These are phyloP conservation scores for Tineola bisselliella DNA, from an alignment of 2,888 invertebrate genomes.

Conservation along the genomic window DNA sequence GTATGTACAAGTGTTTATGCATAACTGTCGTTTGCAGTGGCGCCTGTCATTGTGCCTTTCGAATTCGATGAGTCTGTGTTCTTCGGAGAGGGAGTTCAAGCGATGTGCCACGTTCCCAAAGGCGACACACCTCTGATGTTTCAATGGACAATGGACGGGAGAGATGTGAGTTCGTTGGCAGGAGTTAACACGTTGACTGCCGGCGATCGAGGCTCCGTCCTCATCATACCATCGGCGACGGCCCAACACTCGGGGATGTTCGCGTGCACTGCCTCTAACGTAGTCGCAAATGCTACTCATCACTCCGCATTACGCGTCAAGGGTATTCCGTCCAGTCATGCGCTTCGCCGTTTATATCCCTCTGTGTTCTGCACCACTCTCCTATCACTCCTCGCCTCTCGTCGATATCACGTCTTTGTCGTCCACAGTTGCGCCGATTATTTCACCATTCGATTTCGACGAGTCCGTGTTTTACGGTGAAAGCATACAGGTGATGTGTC, in stretches of 20 bases:
- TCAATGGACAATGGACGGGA: slow-evolving; percentile 77
- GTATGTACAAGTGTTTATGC: slow-evolving; percentile 13
- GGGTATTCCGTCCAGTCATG: slow-evolving; percentile 49
- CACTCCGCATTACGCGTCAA: slow-evolving; percentile 72
- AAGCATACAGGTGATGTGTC: slow-evolving; percentile 68
- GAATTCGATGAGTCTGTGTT: slow-evolving; percentile 67
- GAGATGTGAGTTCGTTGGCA: slow-evolving; percentile 64
- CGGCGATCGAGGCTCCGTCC: slow-evolving; percentile 72
- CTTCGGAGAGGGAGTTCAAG: slow-evolving; percentile 68
- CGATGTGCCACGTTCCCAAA: slow-evolving; percentile 70
- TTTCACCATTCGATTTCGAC: slow-evolving; percentile 69
- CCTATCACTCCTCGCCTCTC: slow-evolving; percentile 18
- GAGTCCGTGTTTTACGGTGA: slow-evolving; percentile 67
- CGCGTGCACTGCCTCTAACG: slow-evolving; percentile 72
- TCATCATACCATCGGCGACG: slow-evolving; percentile 76
- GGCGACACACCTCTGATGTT: slow-evolving; percentile 79
- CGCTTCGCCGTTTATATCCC: slow-evolving; percentile 5
- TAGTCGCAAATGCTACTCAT: slow-evolving; percentile 69
- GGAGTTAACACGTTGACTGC: slow-evolving; percentile 73
- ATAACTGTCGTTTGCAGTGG: slow-evolving; percentile 55
- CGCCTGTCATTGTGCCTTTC: slow-evolving; percentile 69
- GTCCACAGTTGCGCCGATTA: slow-evolving; percentile 65
- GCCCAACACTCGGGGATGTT: slow-evolving; percentile 76
- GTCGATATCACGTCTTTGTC: slow-evolving; percentile 22
- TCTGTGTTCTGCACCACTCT: slow-evolving; percentile 10